phyloP scores from a whole-genome alignment of 2,113 vertebrate species.

The Galemys pyrenaicus region DNA sequence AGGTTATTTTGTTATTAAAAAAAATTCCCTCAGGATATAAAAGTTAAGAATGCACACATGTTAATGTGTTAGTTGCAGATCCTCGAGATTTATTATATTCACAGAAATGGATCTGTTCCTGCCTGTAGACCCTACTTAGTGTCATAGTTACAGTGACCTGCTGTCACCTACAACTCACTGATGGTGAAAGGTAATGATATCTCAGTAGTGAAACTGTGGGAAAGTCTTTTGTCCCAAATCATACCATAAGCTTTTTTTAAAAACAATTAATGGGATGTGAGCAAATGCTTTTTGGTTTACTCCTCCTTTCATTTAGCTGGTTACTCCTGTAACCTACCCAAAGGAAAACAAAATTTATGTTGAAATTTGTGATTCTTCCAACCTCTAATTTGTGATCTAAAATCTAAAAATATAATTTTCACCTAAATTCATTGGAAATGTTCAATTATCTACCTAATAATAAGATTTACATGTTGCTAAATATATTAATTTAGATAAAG shows the following conservation, averaged over 20 bases:
- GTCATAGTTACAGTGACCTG: not conserved
- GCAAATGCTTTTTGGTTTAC: not conserved
- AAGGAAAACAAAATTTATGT: not conserved
- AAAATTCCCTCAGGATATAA: not conserved
- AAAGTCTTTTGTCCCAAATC: not conserved
- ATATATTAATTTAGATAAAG: not conserved
- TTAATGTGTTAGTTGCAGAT: too few relatives aligned
- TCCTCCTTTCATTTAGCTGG: not conserved
- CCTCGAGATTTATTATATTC: not conserved
- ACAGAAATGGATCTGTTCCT: not conserved
- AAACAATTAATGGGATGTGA: too few relatives aligned
- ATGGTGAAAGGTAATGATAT: not conserved
- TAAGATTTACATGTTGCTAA: not conserved
- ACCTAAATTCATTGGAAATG: not conserved
- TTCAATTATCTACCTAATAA: not conserved
- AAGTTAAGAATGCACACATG: not conserved
- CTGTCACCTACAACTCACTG: not conserved
- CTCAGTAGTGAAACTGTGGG: not conserved
- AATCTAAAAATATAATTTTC: not conserved
- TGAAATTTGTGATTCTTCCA: not conserved
- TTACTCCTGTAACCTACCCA: not conserved
- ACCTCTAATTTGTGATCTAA: not conserved
- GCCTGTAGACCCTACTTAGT: not conserved
- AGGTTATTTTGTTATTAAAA: not conserved
- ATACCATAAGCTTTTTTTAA: not conserved